Evolutionary conservation across 2,888 invertebrate species (phyloP).

Genomic region (Oligia fasciuncula): DNA sequence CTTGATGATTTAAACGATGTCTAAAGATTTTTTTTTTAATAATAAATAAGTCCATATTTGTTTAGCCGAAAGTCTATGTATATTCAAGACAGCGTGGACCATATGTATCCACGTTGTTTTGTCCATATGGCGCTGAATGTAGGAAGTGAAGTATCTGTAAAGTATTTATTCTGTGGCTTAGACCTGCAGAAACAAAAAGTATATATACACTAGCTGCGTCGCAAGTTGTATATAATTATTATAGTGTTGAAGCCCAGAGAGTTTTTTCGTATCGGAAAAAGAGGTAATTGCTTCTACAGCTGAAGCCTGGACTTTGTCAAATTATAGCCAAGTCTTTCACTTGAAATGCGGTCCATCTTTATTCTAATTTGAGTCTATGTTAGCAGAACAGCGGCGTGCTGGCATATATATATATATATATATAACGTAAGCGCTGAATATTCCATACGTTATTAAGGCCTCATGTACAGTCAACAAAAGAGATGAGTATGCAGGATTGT

Average conservation of each 20-base stretch:
- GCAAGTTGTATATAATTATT: constrained; percentile 43
- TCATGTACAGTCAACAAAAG: too few relatives aligned
- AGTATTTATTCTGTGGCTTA: constrained; percentile 39
- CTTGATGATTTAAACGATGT: not conserved
- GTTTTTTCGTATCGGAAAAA: constrained; percentile 23
- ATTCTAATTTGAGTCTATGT: too few relatives aligned
- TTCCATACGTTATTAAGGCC: not conserved
- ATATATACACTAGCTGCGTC: constrained; percentile 45
- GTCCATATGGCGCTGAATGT: not conserved
- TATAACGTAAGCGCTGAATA: not conserved
- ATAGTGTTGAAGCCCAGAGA: not conserved
- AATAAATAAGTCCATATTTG: not conserved
- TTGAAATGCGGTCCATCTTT: not conserved
- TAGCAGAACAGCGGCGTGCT: not conserved
- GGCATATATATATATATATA: too few relatives aligned
- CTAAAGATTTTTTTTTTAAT: not conserved
- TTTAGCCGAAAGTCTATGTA: not conserved
- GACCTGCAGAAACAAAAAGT: constrained; percentile 1
- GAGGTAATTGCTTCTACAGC: not conserved
- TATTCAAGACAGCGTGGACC: not conserved
- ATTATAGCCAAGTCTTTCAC: not conserved
- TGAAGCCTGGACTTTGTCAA: not conserved
- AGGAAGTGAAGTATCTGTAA: constrained; percentile 19
- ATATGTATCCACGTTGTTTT: not conserved
- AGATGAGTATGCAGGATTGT: too few relatives aligned